Evolutionary conservation across 2,888 invertebrate species (phyloP).

Genomic region (Philaethria dido): DNA sequence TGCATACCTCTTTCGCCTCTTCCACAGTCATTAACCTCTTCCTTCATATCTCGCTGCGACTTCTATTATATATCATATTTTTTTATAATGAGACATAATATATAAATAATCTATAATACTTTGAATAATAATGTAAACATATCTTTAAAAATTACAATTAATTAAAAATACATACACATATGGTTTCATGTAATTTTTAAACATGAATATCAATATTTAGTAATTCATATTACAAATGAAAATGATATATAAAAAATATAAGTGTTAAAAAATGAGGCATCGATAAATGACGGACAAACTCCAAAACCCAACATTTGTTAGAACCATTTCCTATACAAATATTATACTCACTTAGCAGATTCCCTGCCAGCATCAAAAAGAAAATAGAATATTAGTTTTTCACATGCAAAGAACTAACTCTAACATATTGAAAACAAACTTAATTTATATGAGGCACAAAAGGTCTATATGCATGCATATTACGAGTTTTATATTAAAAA

Average conservation of each 20-base stretch:
- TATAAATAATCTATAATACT: too few relatives aligned
- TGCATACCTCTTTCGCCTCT: too few relatives aligned
- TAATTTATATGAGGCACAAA: not conserved
- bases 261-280: not conserved
- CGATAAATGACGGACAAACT: conserved; percentile 9
- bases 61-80: too few relatives aligned
- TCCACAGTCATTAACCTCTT: too few relatives aligned
- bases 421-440: not conserved
- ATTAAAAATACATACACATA: not conserved
- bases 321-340: conserved; percentile 16
- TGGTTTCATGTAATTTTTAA: not conserved
- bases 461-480: not conserved
- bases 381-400: conserved; percentile 63
- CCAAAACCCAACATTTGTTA: conserved; percentile 22
- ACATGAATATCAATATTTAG: not conserved
- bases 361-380: conserved; percentile 81
- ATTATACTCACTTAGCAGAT: conserved; percentile 82
- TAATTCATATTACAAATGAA: not conserved
- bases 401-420: conserved; percentile 22
- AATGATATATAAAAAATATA: not conserved
- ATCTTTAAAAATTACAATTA: not conserved
- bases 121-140: not conserved
- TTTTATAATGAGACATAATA: too few relatives aligned
- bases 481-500: too few relatives aligned
- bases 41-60: too few relatives aligned